Percentiles rank a stretch among this genome's conserved stretches.
Conservation (phyloP, 1,140 invertebrate species). For the Watersipora subatra region DNA sequence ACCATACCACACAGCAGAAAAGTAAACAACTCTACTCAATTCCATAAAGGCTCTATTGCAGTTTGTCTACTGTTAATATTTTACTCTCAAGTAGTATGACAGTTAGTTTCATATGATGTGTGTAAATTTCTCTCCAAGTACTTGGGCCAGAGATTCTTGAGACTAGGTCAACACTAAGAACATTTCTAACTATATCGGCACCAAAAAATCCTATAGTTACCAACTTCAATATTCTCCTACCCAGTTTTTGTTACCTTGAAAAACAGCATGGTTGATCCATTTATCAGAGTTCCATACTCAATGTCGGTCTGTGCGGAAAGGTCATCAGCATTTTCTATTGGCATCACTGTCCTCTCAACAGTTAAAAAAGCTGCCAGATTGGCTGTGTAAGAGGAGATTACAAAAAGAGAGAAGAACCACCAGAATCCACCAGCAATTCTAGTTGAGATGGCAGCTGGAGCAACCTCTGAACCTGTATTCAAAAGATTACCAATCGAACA, state of each 20-base stretch:
- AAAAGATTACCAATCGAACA: neutral
- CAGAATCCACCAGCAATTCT: conserved; percentile 54
- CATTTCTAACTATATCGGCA: no score
- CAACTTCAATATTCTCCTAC: no score
- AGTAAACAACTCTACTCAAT: no score
- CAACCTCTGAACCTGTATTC: conserved; percentile 27
- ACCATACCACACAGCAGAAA: no score
- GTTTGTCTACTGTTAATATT: no score
- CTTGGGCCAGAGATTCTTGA: no score
- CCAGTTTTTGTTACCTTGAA: conserved; percentile 57
- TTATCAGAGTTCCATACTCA: conserved; percentile 77
- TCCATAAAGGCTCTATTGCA: no score
- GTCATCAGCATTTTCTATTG: conserved; percentile 89
- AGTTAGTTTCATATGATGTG: no score
- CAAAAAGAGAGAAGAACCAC: conserved; percentile 99
- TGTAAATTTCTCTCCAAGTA: no score
- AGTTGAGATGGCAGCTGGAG: conserved; percentile 32
- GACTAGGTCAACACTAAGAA: no score
- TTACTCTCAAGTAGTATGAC: no score
- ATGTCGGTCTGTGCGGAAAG: conserved; percentile 85
- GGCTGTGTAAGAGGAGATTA: conserved; percentile 93
- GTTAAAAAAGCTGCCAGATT: conserved; percentile 95
- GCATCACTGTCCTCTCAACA: conserved; percentile 87
- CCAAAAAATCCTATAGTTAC: no score
- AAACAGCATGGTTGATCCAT: conserved; percentile 91